These are phyloP conservation scores for Pao palembangensis DNA, from an alignment of 2,113 vertebrate species.

Conservation along the genomic window DNA sequence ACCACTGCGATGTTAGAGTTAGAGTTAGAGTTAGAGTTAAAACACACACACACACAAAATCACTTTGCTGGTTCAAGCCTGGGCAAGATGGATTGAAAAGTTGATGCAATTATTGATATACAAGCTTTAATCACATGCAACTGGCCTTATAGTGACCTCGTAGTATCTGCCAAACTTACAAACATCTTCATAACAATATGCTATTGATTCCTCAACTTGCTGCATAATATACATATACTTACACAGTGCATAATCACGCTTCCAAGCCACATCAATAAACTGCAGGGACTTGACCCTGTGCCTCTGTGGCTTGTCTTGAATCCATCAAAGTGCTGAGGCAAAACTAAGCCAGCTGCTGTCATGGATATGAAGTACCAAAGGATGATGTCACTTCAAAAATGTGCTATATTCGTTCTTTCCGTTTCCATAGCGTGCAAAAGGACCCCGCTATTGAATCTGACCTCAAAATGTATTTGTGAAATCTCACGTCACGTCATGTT, in stretches of 20 bases:
- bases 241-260: constrained; percentile 41
- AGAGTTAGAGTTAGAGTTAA: constrained; percentile 8
- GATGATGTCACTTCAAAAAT: constrained; percentile 59
- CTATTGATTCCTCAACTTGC: constrained; percentile 46
- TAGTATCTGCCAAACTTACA: constrained; percentile 35
- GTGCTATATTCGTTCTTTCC: constrained; percentile 47
- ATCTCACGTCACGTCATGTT: too few relatives aligned
- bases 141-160: constrained; percentile 47
- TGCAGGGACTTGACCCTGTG: constrained; percentile 62
- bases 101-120: constrained; percentile 62
- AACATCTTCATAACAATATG: constrained; percentile 50
- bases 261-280: constrained; percentile 62
- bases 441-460: constrained; percentile 10
- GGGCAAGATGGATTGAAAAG: constrained; percentile 39
- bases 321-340: constrained; percentile 63
- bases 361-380: constrained; percentile 45
- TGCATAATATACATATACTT: constrained; percentile 10
- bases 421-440: constrained; percentile 21
- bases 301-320: constrained; percentile 61
- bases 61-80: constrained; percentile 24
- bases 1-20: constrained; percentile 19
- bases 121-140: constrained; percentile 56
- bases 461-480: constrained; percentile 3
- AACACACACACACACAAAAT: constrained; percentile 25
- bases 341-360: constrained; percentile 53